Evolutionary conservation across 2,888 invertebrate species (phyloP).

Genomic region (Zygogramma bicolorata): DNA sequence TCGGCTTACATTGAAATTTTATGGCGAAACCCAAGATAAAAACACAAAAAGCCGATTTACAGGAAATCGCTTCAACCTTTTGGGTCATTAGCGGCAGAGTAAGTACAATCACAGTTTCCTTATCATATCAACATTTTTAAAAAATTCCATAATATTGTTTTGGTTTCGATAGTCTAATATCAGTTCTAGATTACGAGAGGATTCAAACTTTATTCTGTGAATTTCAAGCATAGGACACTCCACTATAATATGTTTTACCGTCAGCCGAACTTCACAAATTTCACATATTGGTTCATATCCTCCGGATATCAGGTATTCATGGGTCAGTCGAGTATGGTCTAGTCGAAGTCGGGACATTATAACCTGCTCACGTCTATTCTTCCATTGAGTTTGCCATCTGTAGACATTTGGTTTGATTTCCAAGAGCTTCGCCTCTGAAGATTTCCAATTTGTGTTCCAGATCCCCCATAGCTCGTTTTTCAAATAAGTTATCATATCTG

Average conservation of each 20-base stretch:
- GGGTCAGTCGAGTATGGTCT: neutral
- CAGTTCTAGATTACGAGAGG: neutral
- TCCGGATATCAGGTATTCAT: neutral
- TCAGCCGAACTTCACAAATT: neutral
- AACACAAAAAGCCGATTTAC: too few species aligned
- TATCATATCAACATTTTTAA: neutral
- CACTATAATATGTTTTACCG: neutral
- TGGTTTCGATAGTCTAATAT: neutral
- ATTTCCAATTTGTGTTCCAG: neutral
- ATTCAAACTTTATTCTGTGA: neutral
- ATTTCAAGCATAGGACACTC: neutral
- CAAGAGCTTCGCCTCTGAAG: neutral
- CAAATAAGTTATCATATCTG: too few species aligned
- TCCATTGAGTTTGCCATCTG: neutral
- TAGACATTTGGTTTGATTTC: neutral
- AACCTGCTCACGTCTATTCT: neutral
- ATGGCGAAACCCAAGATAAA: too few species aligned
- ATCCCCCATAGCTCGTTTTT: neutral
- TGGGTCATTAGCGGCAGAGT: neutral
- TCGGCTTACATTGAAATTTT: too few species aligned
- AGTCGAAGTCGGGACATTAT: neutral
- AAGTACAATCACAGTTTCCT: neutral
- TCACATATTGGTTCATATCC: neutral
- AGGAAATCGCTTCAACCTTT: neutral
- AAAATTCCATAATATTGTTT: neutral